Conservation (phyloP, 2,797 vertebrate genomes). For the Anas flavirostris region DNA sequence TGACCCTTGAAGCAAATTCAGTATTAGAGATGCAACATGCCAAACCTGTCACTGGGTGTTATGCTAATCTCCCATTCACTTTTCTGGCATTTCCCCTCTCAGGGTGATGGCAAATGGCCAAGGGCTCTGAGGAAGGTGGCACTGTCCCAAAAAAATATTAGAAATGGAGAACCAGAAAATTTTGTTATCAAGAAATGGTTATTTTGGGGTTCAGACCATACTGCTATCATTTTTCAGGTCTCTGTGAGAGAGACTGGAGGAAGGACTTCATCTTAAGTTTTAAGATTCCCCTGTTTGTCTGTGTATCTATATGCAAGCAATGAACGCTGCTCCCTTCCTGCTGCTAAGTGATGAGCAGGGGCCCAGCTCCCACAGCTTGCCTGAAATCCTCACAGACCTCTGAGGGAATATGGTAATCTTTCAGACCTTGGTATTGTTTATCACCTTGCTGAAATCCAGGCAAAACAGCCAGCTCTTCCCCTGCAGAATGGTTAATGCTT, state of each 20-base stretch:
- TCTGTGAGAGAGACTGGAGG: neutral
- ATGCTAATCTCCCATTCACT: neutral
- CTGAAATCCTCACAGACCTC: neutral
- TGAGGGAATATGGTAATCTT: neutral
- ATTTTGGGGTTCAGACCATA: neutral
- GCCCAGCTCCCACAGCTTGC: rapidly evolving
- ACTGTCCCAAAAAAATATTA: neutral
- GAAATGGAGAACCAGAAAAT: neutral
- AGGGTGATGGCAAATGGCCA: neutral
- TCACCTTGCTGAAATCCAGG: neutral
- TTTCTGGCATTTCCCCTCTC: neutral
- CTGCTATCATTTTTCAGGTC: neutral
- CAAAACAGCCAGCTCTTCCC: too few species aligned
- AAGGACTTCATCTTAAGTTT: neutral
- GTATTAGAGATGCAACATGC: neutral
- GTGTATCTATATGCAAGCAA: neutral
- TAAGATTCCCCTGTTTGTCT: neutral
- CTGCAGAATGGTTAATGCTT: too few species aligned
- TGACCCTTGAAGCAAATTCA: neutral
- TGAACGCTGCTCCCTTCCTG: neutral
- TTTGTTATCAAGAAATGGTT: neutral
- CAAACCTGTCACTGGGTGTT: neutral
- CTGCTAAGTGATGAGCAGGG: neutral
- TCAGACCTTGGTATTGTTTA: neutral
- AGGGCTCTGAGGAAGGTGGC: neutral